Evolutionary conservation across 2,797 vertebrate species (phyloP).

Genomic region (Decapterus maruadsi): DNA sequence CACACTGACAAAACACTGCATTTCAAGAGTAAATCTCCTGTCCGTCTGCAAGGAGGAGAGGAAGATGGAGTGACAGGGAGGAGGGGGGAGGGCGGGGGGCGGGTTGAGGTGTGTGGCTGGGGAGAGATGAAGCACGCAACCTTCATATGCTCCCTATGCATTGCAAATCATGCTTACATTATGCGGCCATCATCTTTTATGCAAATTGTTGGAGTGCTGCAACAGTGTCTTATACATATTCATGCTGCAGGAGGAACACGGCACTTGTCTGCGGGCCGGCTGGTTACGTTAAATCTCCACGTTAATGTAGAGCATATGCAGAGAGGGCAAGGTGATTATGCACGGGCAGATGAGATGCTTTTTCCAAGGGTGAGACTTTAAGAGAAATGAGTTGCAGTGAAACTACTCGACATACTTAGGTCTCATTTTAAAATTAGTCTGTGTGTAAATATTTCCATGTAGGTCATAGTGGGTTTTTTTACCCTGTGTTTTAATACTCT

Average conservation of each 20-base stretch:
- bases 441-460: slow-evolving; percentile 28
- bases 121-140: slow-evolving; percentile 51
- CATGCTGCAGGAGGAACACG: slow-evolving; percentile 64
- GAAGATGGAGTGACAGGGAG: neutral
- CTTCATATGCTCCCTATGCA: slow-evolving; percentile 70
- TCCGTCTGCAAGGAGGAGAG: slow-evolving; percentile 2
- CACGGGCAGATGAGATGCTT: slow-evolving; percentile 53
- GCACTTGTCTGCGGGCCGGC: slow-evolving; percentile 71
- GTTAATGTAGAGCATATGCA: slow-evolving; percentile 73
- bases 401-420: slow-evolving; percentile 10
- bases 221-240: slow-evolving; percentile 75
- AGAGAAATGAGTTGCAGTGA: slow-evolving; percentile 41
- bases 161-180: slow-evolving; percentile 76
- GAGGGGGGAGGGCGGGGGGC: neutral
- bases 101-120: neutral
- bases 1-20: slow-evolving; percentile 13
- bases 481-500: slow-evolving; percentile 17
- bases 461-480: slow-evolving; percentile 8
- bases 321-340: slow-evolving; percentile 61
- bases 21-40: slow-evolving; percentile 24
- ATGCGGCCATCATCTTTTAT: slow-evolving; percentile 79
- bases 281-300: slow-evolving; percentile 59
- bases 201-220: slow-evolving; percentile 76
- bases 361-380: slow-evolving; percentile 32
- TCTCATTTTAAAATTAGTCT: slow-evolving; percentile 21